Percentiles rank a stretch among this genome's conserved stretches.
Conservation (phyloP, 2,797 vertebrate species). For the Sebastes trivittatus region DNA sequence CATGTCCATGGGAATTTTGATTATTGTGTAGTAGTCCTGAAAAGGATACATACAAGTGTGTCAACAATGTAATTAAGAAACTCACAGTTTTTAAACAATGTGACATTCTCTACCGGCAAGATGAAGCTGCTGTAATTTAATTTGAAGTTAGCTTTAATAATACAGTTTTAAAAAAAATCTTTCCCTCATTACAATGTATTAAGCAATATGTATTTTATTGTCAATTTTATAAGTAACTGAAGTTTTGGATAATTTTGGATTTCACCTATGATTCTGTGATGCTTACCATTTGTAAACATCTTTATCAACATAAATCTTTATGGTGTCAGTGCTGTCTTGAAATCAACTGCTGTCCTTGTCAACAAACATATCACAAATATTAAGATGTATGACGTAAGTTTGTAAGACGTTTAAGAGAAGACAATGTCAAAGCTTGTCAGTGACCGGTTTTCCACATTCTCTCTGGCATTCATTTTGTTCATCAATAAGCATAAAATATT, state of each 20-base stretch:
- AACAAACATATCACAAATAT: background rate
- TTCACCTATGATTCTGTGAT: background rate
- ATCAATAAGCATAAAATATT: no score
- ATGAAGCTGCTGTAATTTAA: background rate
- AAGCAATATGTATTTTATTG: background rate
- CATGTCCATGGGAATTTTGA: conserved; percentile 98
- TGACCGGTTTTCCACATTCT: background rate
- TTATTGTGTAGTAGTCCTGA: conserved; percentile 98
- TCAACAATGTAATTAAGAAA: background rate
- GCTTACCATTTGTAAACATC: background rate
- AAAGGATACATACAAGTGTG: background rate
- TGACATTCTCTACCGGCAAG: background rate
- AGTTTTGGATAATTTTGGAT: background rate
- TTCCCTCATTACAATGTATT: background rate
- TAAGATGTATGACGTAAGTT: background rate
- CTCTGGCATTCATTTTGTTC: no score
- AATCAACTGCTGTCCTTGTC: background rate
- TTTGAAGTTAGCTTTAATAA: background rate
- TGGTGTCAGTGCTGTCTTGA: no score
- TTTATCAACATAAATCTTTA: background rate
- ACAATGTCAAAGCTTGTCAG: background rate
- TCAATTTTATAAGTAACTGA: background rate
- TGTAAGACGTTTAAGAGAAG: background rate
- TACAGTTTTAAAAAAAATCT: background rate
- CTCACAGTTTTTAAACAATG: background rate